Conservation (phyloP, 2,797 vertebrate genomes). For the Pitangus sulphuratus region DNA sequence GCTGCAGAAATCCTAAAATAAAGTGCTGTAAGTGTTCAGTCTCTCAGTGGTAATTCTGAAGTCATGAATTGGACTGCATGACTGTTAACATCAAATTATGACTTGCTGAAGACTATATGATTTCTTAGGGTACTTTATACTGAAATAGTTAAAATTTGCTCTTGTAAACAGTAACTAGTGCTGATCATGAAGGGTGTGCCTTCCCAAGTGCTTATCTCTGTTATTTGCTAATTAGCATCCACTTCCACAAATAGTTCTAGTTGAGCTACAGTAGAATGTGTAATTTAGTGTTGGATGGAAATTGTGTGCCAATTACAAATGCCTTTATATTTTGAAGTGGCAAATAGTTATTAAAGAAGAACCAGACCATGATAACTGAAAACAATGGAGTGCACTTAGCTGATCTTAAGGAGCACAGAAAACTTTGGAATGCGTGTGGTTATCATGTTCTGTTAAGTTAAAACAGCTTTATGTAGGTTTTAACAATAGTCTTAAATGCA, state of each 20-base stretch:
- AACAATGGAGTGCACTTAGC: not conserved
- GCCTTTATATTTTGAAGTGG: not conserved
- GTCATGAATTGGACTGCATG: not conserved
- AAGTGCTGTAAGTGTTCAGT: not conserved
- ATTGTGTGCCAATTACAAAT: not conserved
- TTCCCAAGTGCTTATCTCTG: conserved; percentile 16
- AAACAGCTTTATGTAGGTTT: not conserved
- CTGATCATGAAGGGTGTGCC: conserved; percentile 18
- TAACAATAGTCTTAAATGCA: not conserved
- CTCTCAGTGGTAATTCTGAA: not conserved
- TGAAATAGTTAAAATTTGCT: conserved; percentile 8
- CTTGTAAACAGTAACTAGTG: not conserved
- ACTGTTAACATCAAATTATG: not conserved
- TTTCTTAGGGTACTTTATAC: not conserved
- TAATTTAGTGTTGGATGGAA: not conserved
- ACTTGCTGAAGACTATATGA: not conserved
- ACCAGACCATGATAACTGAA: not conserved
- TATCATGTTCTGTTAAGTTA: not conserved
- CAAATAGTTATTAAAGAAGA: not conserved
- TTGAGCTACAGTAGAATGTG: conserved; percentile 2
- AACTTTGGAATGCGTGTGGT: not conserved
- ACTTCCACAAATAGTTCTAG: conserved; percentile 51
- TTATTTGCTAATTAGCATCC: conserved; percentile 44
- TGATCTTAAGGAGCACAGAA: not conserved
- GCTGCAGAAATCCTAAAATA: not conserved